A percentile compares a stretch with the other conserved stretches of the same genome.
Conservation (phyloP, 2,113 vertebrate genomes). For the Tinamus guttatus region DNA sequence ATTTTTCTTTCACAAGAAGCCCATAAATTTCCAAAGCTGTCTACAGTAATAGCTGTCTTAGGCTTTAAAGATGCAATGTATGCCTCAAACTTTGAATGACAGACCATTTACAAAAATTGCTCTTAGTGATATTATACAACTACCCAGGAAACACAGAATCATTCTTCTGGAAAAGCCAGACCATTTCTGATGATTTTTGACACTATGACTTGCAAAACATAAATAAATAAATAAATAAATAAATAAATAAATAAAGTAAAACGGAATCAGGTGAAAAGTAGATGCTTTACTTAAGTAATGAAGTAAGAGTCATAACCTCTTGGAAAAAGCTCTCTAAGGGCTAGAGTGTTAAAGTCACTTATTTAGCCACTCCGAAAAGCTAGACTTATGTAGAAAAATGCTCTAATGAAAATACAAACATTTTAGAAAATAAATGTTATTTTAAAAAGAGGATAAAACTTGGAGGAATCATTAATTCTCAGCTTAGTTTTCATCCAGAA, state of each 20-base stretch:
- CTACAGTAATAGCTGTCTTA: slow-evolving; percentile 40
- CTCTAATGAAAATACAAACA: not conserved
- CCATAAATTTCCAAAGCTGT: slow-evolving; percentile 52
- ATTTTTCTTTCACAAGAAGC: slow-evolving; percentile 51
- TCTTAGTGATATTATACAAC: slow-evolving; percentile 43
- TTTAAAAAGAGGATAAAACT: not conserved
- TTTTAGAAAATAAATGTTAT: not conserved
- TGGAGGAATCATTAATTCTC: not conserved
- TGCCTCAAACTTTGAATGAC: slow-evolving; percentile 49
- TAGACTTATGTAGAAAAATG: not conserved
- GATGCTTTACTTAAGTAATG: not conserved
- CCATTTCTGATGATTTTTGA: slow-evolving; percentile 22
- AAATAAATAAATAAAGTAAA: not conserved
- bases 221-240: not conserved
- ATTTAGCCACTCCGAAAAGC: not conserved
- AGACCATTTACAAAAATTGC: slow-evolving; percentile 51
- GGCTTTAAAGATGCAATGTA: slow-evolving; percentile 32
- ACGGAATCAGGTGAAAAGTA: not conserved
- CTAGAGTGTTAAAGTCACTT: not conserved
- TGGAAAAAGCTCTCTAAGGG: not conserved
- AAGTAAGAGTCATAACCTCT: not conserved
- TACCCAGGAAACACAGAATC: slow-evolving; percentile 24
- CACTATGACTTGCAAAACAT: not conserved
- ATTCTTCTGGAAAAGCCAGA: slow-evolving; percentile 42
- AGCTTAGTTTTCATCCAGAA: not conserved